A percentile compares a stretch with the other conserved stretches of the same genome.
Evolutionary conservation across 2,113 vertebrate genomes (phyloP).

Genomic region (Actinemys pallida): DNA sequence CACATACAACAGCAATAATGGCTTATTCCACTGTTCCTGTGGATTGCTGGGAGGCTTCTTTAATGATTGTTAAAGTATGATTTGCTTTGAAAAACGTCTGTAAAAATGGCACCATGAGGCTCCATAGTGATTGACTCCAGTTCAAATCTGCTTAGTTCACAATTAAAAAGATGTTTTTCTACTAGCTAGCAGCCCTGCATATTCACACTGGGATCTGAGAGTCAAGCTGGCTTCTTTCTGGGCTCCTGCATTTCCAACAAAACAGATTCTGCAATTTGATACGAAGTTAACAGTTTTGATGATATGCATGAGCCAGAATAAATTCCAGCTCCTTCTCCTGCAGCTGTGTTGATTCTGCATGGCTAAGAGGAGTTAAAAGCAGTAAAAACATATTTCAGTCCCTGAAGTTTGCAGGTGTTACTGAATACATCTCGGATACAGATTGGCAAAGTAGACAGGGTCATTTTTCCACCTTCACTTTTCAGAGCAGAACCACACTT

Average conservation of each 20-base stretch:
- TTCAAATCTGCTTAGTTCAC: not conserved
- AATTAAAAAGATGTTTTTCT: not conserved
- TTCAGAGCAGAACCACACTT: not conserved
- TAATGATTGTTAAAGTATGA: not conserved
- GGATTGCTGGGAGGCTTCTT: not conserved
- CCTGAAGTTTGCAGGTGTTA: not conserved
- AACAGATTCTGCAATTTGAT: not conserved
- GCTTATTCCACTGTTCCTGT: not conserved
- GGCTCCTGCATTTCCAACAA: not conserved
- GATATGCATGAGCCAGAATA: not conserved
- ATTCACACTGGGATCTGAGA: not conserved
- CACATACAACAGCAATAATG: fast-evolving
- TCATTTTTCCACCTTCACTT: not conserved
- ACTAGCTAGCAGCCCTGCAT: not conserved
- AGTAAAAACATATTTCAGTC: not conserved
- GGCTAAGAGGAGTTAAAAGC: not conserved
- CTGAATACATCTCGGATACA: not conserved
- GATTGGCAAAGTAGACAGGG: not conserved
- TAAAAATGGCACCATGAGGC: not conserved
- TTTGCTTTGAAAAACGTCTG: not conserved
- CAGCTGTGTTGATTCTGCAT: not conserved
- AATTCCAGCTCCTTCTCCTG: not conserved
- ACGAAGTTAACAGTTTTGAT: not conserved
- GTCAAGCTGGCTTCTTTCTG: not conserved
- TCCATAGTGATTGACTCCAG: not conserved